Evolutionary conservation across 2,113 vertebrate species (phyloP).

Genomic region (Telmatochromis sp.): DNA sequence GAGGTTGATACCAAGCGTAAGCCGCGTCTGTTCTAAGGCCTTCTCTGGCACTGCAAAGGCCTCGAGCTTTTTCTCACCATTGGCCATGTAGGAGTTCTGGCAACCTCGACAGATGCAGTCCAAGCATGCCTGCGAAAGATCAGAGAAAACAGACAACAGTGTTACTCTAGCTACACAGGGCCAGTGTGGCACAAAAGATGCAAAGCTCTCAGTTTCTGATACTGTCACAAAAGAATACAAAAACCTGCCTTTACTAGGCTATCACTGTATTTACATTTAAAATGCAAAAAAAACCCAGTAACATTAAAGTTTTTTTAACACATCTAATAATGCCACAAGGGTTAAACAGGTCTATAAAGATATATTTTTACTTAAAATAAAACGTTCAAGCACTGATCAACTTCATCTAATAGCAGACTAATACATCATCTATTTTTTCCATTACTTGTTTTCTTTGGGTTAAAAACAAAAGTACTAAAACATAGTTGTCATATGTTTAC

Average conservation of each 20-base stretch:
- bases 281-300: not conserved
- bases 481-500: not conserved
- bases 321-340: not conserved
- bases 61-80: conserved; percentile 98
- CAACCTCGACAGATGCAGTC: conserved; percentile 98
- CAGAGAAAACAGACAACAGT: not conserved
- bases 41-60: conserved; percentile 98
- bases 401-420: not conserved
- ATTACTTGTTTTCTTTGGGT: not conserved
- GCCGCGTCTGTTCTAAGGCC: conserved; percentile 96
- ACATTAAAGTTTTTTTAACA: not conserved
- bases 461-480: not conserved
- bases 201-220: not conserved
- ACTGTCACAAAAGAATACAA: not conserved
- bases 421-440: not conserved
- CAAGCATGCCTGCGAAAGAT: conserved; percentile 79
- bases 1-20: conserved; percentile 97
- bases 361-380: not conserved
- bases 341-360: not conserved
- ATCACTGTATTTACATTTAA: not conserved
- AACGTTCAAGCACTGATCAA: rapidly evolving
- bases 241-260: not conserved
- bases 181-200: not conserved
- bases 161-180: not conserved
- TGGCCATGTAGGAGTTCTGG: conserved; percentile 99